phyloP scores from a whole-genome alignment of 2,888 invertebrate species.

The Megamerina dolium region DNA sequence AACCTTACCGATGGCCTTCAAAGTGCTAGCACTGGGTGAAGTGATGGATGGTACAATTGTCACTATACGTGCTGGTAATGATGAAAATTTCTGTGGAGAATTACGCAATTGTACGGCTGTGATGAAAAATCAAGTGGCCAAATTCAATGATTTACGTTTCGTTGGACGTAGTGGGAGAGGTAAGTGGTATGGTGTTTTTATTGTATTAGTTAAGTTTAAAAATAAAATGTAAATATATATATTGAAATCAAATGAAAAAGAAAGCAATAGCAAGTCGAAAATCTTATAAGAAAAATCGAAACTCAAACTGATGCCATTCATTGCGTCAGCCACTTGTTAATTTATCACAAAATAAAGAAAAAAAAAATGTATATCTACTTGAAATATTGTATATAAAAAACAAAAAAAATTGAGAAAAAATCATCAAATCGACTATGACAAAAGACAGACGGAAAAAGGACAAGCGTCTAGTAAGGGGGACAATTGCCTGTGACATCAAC shows the following conservation, averaged over 20 bases:
- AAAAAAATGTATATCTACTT: too few species aligned
- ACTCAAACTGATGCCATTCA: background rate
- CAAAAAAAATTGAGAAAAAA: too few species aligned
- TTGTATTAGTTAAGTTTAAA: too few species aligned
- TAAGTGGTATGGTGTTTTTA: slow-evolving; percentile 57
- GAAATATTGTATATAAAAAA: too few species aligned
- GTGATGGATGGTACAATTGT: slow-evolving; percentile 92
- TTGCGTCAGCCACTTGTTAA: too few species aligned
- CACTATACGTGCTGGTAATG: slow-evolving; percentile 90
- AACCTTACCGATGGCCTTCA: slow-evolving; percentile 91
- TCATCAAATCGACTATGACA: slow-evolving; percentile 44
- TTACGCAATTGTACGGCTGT: slow-evolving; percentile 87
- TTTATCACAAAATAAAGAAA: too few species aligned
- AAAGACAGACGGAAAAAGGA: background rate
- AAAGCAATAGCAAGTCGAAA: background rate
- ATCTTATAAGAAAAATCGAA: slow-evolving; percentile 1
- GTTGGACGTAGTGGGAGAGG: slow-evolving; percentile 96
- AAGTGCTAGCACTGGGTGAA: slow-evolving; percentile 87
- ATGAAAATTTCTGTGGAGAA: slow-evolving; percentile 94
- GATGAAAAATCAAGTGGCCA: slow-evolving; percentile 95
- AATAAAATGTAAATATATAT: too few species aligned
- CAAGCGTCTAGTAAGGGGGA: too few species aligned
- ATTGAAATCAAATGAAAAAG: slow-evolving; percentile 2
- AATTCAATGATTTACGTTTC: slow-evolving; percentile 95
- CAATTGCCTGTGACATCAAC: too few species aligned